Conservation (phyloP, 2,888 invertebrate genomes). For the Volucella inanis region DNA sequence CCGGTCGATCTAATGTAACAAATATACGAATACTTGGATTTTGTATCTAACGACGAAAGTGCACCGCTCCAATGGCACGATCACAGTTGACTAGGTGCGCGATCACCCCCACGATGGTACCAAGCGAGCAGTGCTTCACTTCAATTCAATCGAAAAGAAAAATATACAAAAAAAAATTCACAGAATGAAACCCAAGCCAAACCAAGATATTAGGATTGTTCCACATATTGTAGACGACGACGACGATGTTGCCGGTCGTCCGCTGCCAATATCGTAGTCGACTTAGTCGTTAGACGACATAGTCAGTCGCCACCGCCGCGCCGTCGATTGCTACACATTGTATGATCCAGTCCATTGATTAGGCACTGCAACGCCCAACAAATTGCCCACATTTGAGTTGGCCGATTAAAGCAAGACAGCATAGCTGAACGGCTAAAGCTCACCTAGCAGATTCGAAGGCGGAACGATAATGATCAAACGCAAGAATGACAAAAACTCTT, state of each 20-base stretch:
- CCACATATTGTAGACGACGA: slow-evolving; percentile 38
- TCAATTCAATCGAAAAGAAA: slow-evolving; percentile 23
- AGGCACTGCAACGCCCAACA: slow-evolving; percentile 70
- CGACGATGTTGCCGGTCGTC: slow-evolving; percentile 18
- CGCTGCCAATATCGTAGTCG: slow-evolving; percentile 29
- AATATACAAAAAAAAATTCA: slow-evolving; percentile 11
- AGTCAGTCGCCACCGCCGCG: not conserved
- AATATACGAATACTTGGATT: slow-evolving; percentile 52
- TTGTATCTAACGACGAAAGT: slow-evolving; percentile 34
- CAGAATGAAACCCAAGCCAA: not conserved
- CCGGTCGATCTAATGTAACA: slow-evolving; percentile 32
- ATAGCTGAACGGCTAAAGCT: slow-evolving; percentile 46
- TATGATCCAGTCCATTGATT: slow-evolving; percentile 71
- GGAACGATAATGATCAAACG: slow-evolving; percentile 52
- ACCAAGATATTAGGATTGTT: slow-evolving; percentile 49
- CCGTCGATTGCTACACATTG: slow-evolving; percentile 61
- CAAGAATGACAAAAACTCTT: slow-evolving; percentile 64
- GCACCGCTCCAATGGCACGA: slow-evolving; percentile 61
- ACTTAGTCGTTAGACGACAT: not conserved
- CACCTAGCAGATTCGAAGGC: slow-evolving; percentile 59
- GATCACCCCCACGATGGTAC: slow-evolving; percentile 68
- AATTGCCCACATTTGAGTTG: slow-evolving; percentile 67
- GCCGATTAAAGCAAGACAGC: slow-evolving; percentile 66
- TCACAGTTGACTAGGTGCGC: slow-evolving; percentile 51
- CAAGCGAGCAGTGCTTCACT: slow-evolving; percentile 39